Conservation (phyloP, 2,797 vertebrate genomes). For the Bradypodion pumilum region DNA sequence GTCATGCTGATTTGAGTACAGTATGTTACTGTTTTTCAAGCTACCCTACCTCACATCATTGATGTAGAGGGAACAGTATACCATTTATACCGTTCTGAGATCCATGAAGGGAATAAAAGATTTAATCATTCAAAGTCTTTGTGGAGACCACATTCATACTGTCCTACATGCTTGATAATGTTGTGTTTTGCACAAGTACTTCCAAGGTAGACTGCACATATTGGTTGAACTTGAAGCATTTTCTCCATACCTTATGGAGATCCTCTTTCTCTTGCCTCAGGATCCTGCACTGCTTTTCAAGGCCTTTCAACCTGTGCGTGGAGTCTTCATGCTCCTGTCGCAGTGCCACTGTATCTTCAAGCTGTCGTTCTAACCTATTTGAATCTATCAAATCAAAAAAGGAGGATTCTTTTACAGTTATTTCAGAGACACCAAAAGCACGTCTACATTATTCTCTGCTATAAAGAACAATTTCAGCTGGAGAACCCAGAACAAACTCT, state of each 20-base stretch:
- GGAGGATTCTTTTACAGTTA: background rate
- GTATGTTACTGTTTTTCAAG: background rate
- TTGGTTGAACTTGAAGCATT: background rate
- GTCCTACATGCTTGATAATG: background rate
- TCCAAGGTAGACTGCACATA: background rate
- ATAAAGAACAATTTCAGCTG: background rate
- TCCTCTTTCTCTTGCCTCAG: constrained; percentile 92
- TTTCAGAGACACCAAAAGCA: background rate
- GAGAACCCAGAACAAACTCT: background rate
- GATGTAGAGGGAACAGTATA: background rate
- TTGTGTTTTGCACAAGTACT: background rate
- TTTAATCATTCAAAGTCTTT: background rate
- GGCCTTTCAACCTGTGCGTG: constrained; percentile 83
- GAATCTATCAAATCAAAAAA: constrained; percentile 79
- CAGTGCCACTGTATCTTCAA: constrained; percentile 87
- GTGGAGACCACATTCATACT: background rate
- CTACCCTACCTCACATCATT: background rate
- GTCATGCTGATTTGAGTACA: background rate
- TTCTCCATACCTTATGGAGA: constrained; percentile 85
- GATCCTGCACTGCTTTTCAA: constrained; percentile 90
- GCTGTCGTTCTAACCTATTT: constrained; percentile 87
- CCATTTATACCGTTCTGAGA: background rate
- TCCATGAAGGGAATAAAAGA: background rate
- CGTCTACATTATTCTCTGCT: background rate
- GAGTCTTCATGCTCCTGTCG: constrained; percentile 90